Evolutionary conservation across 1,140 invertebrate species (phyloP), one percentile per base, ranked within the genome.

Genomic region (Hypsibius dujardini): DNA sequence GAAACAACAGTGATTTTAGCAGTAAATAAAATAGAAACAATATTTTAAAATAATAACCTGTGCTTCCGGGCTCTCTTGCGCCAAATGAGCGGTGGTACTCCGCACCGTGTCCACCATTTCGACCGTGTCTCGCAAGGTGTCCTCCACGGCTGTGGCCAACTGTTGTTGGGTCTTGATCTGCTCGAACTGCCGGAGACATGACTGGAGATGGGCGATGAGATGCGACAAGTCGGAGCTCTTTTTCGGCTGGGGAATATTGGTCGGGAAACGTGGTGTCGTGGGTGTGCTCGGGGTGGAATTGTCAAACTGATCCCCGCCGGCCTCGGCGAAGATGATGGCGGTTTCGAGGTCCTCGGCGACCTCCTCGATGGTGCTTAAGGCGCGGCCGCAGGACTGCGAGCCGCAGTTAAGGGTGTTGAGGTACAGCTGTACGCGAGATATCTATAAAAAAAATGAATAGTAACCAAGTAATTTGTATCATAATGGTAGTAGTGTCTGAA

Each of bases 321-420:
- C 93, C 1, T 92, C 95, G 14, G 96, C 96, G 80, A 99, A 99
- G 87, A 98, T 90, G 70, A 98, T 98, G 1, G 95, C 98, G 1
- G 96, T 99, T 77, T 99, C 95, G 47, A 99, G 82, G 80, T 99
- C 95, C 45, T 82, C 94, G 7, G 7, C 42, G 12, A 67, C 42
- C 45, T 67, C 62, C 3, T 67, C 62, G 45, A 67, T 67, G 7
- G 62, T 67, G 42, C 7, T 14, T 14, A 67, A 42, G 42, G 62
- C 62, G 7, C 62, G 62, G 3, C 42, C 7, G 42, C 7, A 42
- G 45, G 7, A 14, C 42, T 67, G 62, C 42, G 62, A 14, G 45
- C 62, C 62, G 42, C 62, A 67, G 42, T 67, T 42, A 12, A 67
- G 42, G 3, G 42, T 42, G 42, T 67, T 7, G 12, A 67, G 62